These are phyloP conservation scores for Talpa occidentalis DNA, from an alignment of 2,113 vertebrate species.

Conservation along the genomic window DNA sequence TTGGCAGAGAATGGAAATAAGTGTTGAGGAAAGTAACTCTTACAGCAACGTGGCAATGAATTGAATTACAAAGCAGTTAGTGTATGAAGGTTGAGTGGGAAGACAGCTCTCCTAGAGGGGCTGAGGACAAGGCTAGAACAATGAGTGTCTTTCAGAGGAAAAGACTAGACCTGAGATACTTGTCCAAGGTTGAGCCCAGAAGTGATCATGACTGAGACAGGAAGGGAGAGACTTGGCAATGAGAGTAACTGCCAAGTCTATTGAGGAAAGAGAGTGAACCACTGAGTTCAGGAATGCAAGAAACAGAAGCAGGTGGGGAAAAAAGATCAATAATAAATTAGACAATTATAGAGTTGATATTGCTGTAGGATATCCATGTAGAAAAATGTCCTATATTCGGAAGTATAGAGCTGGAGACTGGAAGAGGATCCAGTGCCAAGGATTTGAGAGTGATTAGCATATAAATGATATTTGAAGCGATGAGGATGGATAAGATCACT, in stretches of 20 bases:
- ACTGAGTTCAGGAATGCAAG: background rate
- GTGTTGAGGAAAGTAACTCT: constrained; percentile 29
- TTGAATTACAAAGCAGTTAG: background rate
- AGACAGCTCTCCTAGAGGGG: background rate
- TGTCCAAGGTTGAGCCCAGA: background rate
- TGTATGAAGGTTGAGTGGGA: background rate
- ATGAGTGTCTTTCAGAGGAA: background rate
- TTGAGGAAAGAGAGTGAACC: background rate
- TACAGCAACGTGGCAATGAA: background rate
- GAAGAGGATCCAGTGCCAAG: background rate
- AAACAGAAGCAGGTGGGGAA: background rate
- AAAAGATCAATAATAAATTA: background rate
- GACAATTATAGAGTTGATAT: background rate
- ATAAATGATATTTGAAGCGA: constrained; percentile 56
- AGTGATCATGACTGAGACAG: background rate
- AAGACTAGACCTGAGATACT: background rate
- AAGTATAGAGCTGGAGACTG: background rate
- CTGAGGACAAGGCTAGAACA: background rate
- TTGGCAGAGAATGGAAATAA: constrained; percentile 39
- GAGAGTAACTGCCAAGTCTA: background rate
- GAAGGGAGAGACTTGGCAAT: background rate
- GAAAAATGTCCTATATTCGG: background rate
- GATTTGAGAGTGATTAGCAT: constrained; percentile 52
- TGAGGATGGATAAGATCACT: constrained; percentile 5
- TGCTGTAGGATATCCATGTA: background rate